Evolutionary conservation across 1,140 invertebrate species (phyloP), one percentile per base, ranked within the genome.

Genomic region (Lerema accius): DNA sequence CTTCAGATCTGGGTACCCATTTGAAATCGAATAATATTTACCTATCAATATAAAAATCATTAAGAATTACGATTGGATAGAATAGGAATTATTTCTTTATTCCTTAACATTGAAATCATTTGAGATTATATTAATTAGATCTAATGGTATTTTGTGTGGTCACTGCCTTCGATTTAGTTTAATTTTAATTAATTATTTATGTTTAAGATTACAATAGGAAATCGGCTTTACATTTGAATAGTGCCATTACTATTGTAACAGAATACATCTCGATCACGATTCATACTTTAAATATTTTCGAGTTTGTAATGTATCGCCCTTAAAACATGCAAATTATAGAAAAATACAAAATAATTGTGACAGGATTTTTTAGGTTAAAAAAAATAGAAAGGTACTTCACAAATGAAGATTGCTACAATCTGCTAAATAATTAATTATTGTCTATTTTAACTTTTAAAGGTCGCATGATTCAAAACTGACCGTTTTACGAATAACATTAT

Each of bases 271-370:
- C 40, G 53, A 56, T 32, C 26, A 17, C 40, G 23, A 56, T 13
- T 28, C 10, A 45, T 10, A 56, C 10, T 19, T 16, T 7, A 43
- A 0, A 28, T 28, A n/a, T 28, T 56, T 43, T 40, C 53, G 39
- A 43, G 11, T 56, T 56, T 56, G 4, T 56, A 10, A 17, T 42
- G 7, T 28, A 43, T 28, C 23, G 53, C 40, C 53, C 40, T 32
- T 19, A 28, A 14, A 39, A 35, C 13, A 11, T 45, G 4, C 17
- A 13, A 11, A 55, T 53, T n/a, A n/a, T n/a, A n/a, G n/a, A n/a
- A n/a, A n/a, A n/a, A 11, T 50, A 0, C 4, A 32, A 50, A 23
- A 46, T n/a, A n/a, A n/a, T n/a, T n/a, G n/a, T n/a, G n/a, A n/a
- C n/a, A n/a, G n/a, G n/a, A n/a, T n/a, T n/a, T n/a, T n/a, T n/a